Base-by-base conservation (phyloP, 2,888 invertebrate genomes). In the Cryptocheilus praepositus region DNA sequence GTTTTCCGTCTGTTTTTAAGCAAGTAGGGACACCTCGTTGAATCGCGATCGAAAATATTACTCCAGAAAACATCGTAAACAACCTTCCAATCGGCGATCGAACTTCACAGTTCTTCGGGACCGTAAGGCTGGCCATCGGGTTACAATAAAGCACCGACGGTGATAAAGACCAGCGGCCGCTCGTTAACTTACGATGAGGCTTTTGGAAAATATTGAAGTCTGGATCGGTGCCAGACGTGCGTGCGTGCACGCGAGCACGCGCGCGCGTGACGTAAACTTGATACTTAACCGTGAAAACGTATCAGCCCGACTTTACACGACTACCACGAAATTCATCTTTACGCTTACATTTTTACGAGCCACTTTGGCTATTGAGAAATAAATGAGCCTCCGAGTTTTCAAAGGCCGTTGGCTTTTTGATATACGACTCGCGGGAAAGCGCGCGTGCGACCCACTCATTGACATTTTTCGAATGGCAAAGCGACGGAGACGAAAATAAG, bases 201-300 rank as follows among this genome's bases (percentile, higher is more conserved):
- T 80, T 82, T 82, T 81, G 73, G 81, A 83, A 85, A 86, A 85
- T 85, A 86, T 83, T 79, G 81, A 79, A 80, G 67, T 62, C 71
- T 80, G 81, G 81, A 77, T 65, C 64, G 60, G 52, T 60, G 85
- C 84, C 86, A 86, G 77, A 64, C 70, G 68, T 18, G 11, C 73
- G 70, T 70, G 71, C 76, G 72, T 70, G 68, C 72, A 74, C 75
- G 73, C 68, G 65, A 68, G 67, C 68, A n/a, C 68, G 65, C 70
- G 67, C 68, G 22, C 60, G 45, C 21, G 56, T 62, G 64, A 64
- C 68, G 72, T 72, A 75, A 77, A 70, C 61, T 66, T n/a, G 54
- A 59, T 61, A 54, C 45, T 58, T 56, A 51, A 54, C 53, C 61
- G 61, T 62, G 69, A 69, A 71, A 70, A 36, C 36, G 36, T 36